These are phyloP conservation scores for Vanessa tameamea DNA, from an alignment of 1,140 invertebrate genomes.

Conservation along the genomic window DNA sequence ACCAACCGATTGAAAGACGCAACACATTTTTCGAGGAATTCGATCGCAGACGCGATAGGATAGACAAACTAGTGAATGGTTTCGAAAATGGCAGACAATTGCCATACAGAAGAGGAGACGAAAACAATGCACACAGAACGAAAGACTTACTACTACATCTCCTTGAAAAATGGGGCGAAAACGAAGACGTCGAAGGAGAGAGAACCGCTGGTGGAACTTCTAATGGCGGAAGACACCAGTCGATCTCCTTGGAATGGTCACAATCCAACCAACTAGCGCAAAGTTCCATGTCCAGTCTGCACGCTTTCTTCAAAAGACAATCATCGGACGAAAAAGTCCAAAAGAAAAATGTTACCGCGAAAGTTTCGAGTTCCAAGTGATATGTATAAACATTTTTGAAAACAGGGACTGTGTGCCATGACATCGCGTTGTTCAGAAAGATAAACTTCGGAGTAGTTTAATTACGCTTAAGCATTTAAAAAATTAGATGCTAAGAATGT, in stretches of 20 bases:
- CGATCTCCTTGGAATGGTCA: constrained; percentile 82
- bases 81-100: constrained; percentile 64
- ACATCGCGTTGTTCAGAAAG: constrained; percentile 61
- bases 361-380: constrained; percentile 60
- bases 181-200: constrained; percentile 70
- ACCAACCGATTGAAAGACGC: constrained; percentile 81
- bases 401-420: constrained; percentile 70
- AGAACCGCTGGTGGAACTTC: constrained; percentile 72
- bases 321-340: constrained; percentile 81
- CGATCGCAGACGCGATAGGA: constrained; percentile 70
- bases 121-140: constrained; percentile 83
- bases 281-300: constrained; percentile 85
- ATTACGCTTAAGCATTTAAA: constrained; percentile 21
- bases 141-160: constrained; percentile 87
- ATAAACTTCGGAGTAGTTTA: constrained; percentile 37
- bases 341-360: constrained; percentile 66
- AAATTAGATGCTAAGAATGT: constrained; percentile 7
- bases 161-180: constrained; percentile 87
- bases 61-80: constrained; percentile 73
- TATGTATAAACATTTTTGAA: constrained; percentile 40
- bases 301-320: constrained; percentile 85
- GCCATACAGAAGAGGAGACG: constrained; percentile 75
- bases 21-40: constrained; percentile 82
- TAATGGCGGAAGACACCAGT: constrained; percentile 78
- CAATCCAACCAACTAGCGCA: constrained; percentile 79